phyloP scores from a whole-genome alignment of 2,113 vertebrate species.

The Phrynocephalus versicolor region DNA sequence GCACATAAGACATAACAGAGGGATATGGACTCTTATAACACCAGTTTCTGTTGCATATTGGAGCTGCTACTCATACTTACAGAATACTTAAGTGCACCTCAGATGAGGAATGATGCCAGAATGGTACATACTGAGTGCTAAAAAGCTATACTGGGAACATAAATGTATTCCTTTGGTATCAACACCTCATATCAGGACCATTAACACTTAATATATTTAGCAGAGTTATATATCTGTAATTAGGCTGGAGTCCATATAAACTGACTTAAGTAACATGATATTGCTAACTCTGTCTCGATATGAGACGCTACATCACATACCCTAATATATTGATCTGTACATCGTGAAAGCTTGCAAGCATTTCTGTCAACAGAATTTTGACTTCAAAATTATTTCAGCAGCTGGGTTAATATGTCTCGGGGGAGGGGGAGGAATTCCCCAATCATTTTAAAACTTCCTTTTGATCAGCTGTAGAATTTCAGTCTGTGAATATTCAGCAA shows the following conservation, averaged over 20 bases:
- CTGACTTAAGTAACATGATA: background rate
- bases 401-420: background rate
- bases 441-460: too few relatives aligned
- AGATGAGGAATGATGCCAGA: background rate
- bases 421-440: background rate
- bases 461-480: too few relatives aligned
- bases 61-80: background rate
- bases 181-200: background rate
- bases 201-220: background rate
- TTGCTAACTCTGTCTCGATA: background rate
- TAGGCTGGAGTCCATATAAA: background rate
- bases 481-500: too few relatives aligned
- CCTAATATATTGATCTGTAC: background rate
- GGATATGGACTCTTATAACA: background rate
- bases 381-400: background rate
- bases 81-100: background rate
- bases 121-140: background rate
- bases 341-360: background rate
- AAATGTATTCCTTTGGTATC: background rate
- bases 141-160: too few relatives aligned
- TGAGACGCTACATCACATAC: background rate
- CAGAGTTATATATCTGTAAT: background rate
- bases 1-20: background rate
- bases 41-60: background rate
- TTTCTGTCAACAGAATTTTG: background rate